Conservation (phyloP, 1,140 invertebrate genomes). For the Lepidurus arcticus region DNA sequence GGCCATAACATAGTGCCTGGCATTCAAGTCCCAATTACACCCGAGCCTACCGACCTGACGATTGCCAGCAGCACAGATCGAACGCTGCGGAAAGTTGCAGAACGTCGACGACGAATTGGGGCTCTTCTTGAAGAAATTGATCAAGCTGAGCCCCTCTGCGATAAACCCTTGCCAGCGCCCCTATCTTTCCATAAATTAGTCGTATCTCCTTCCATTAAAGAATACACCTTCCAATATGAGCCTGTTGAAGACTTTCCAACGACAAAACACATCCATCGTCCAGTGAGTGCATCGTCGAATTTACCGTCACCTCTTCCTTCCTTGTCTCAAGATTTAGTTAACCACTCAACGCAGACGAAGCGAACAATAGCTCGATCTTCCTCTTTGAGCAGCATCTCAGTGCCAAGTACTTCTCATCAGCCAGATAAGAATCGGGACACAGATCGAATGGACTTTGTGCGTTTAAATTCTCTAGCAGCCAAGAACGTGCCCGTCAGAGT, state of each 20-base stretch:
- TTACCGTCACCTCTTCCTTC: neutral
- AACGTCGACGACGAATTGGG: neutral
- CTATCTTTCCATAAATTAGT: neutral
- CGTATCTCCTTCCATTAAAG: neutral
- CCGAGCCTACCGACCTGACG: neutral
- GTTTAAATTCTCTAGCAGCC: slow-evolving; percentile 25
- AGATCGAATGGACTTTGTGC: slow-evolving; percentile 26
- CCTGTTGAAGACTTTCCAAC: neutral
- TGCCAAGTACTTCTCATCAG: neutral
- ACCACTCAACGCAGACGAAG: neutral
- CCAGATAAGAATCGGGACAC: neutral
- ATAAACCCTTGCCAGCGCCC: neutral
- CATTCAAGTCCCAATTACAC: neutral
- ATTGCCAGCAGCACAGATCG: neutral
- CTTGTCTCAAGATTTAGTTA: neutral
- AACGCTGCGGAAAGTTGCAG: neutral
- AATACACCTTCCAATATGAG: neutral
- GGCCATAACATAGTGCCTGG: neutral
- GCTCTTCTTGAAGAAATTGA: neutral
- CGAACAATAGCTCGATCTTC: neutral
- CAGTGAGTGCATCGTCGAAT: neutral
- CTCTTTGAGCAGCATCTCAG: neutral
- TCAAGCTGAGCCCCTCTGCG: neutral
- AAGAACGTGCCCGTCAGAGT: slow-evolving; percentile 22
- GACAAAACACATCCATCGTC: neutral